Base-by-base conservation (phyloP, 2,113 vertebrate genomes). In the Poecile atricapillus region DNA sequence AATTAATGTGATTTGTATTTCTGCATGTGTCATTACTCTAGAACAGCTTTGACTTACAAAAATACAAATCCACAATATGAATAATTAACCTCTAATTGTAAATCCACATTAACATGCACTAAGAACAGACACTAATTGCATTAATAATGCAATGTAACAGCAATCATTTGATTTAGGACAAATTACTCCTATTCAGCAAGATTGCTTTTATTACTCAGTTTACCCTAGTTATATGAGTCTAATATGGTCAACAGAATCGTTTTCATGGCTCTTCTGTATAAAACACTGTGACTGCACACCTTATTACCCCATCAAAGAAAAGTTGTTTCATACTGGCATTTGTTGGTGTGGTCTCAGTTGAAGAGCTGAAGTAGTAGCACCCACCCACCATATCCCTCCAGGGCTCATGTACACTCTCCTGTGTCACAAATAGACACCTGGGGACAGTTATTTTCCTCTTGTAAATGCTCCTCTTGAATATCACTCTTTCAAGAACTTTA, bases 141-240 rank as follows among this genome's bases (percentile, higher is more conserved):
- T 91, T 79, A 92, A 95, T 89, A 82, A 93, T 83, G 64, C 63
- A 90, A 41, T n/a, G 33, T 89, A 89, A 78, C 39, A 78, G 35
- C 2, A 2, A 81, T 78, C 30, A 41, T 15, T 64, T 27, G 35
- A 84, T 78, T 84, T 73, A 76, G 78, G 62, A 93, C 31, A 77
- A 92, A 88, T 93, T 73, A 39, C 14, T 65, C 44, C 47, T 86
- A 43, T 73, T 88, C 41, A 85, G n/a, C 50, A 79, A 94, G 63
- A 30, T 33, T 58, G 43, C 20, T 43, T 87, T 77, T 83, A 46
- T 73, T 83, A 18, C 43, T 58, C 43, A 50, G 31, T 69, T 55
- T 94, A 33, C 27, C 28, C 15, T 20, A 46, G 28, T 24, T 64
- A 4, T 7, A 3, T 17, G 21, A 71, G 10, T 56, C 14, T 77